A percentile compares a stretch with the other conserved stretches of the same genome.
These are phyloP conservation scores for Botia kubotai DNA, from an alignment of 2,797 vertebrate genomes.

Conservation along the genomic window DNA sequence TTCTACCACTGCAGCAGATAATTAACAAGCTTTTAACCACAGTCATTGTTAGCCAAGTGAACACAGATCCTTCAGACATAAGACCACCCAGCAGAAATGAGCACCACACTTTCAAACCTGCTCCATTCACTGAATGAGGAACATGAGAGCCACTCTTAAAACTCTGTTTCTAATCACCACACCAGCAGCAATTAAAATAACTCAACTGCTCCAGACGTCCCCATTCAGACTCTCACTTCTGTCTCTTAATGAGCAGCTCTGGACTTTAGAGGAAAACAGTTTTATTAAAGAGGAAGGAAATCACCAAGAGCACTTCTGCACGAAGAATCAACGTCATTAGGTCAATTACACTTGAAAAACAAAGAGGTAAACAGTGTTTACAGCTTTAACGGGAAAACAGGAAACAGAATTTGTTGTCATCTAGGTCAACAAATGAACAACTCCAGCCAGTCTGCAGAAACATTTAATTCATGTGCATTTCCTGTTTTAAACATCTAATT, in stretches of 20 bases:
- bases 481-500: too few species aligned
- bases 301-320: slow-evolving; percentile 66
- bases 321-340: slow-evolving; percentile 57
- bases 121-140: slow-evolving; percentile 68
- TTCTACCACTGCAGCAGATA: slow-evolving; percentile 27
- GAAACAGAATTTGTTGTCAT: not conserved
- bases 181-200: slow-evolving; percentile 67
- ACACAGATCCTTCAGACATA: not conserved
- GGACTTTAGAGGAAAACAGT: slow-evolving; percentile 54
- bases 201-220: slow-evolving; percentile 56
- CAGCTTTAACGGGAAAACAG: slow-evolving; percentile 31
- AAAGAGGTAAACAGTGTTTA: slow-evolving; percentile 20
- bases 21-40: slow-evolving; percentile 48
- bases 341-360: slow-evolving; percentile 62
- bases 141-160: slow-evolving; percentile 59
- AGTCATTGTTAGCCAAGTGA: slow-evolving; percentile 40
- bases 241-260: slow-evolving; percentile 10
- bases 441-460: not conserved
- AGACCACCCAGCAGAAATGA: slow-evolving; percentile 72
- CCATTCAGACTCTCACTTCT: slow-evolving; percentile 29
- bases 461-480: not conserved
- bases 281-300: slow-evolving; percentile 68
- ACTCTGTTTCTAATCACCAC: slow-evolving; percentile 67
- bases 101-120: slow-evolving; percentile 47
- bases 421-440: slow-evolving; percentile 2